phyloP scores from a whole-genome alignment of 2,888 invertebrate genomes.

The Podabrus alpinus region DNA sequence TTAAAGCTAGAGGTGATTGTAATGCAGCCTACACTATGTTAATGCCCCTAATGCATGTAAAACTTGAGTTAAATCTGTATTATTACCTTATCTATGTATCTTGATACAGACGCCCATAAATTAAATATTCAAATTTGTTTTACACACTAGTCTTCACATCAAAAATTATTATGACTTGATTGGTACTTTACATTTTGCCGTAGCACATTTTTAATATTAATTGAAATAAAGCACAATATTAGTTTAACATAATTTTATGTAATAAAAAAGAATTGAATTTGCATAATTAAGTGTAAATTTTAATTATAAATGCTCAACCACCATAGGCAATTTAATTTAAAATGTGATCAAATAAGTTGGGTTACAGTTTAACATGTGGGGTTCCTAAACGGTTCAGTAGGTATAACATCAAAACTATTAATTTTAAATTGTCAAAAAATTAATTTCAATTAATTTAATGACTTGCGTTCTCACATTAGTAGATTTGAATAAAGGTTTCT shows the following conservation, averaged over 20 bases:
- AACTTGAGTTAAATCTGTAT: constrained; percentile 39
- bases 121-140: constrained; percentile 23
- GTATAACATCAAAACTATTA: background rate
- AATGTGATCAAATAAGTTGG: background rate
- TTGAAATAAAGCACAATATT: background rate
- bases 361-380: background rate
- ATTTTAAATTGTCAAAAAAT: background rate
- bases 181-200: background rate
- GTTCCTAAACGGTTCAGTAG: background rate
- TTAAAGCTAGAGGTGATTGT: constrained; percentile 33
- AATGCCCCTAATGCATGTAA: constrained; percentile 40
- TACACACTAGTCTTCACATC: background rate
- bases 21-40: constrained; percentile 33
- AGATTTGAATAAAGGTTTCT: background rate
- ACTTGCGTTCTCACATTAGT: background rate
- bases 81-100: constrained; percentile 39
- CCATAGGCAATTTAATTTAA: background rate
- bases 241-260: background rate
- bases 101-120: constrained; percentile 30
- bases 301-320: background rate
- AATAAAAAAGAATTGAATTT: background rate
- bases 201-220: background rate
- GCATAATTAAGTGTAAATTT: background rate
- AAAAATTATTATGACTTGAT: background rate
- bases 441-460: background rate